These are phyloP conservation scores for Pomatostomus ruficeps DNA, from an alignment of 2,113 vertebrate genomes.

Conservation along the genomic window DNA sequence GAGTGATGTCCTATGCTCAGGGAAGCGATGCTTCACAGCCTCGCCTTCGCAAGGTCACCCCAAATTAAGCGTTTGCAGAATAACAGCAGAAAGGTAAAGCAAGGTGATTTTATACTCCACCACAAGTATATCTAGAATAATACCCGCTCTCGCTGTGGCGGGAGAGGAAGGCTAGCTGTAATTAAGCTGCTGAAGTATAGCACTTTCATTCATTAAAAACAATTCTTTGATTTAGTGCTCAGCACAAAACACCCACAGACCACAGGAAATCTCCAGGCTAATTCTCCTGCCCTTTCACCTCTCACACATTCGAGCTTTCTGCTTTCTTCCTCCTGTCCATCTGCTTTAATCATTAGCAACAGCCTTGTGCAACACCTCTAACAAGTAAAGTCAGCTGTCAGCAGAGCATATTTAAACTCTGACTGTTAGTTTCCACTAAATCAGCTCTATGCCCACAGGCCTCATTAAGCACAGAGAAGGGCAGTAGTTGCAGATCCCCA, in stretches of 20 bases:
- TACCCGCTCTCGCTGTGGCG: background rate
- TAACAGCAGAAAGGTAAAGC: background rate
- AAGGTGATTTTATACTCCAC: background rate
- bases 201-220: constrained; percentile 71
- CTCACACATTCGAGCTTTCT: constrained; percentile 79
- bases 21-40: rapidly evolving
- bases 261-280: constrained; percentile 78
- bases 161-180: constrained; percentile 50
- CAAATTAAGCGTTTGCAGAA: background rate
- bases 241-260: constrained; percentile 73
- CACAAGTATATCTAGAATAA: background rate
- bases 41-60: rapidly evolving
- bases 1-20: rapidly evolving
- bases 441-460: constrained; percentile 71
- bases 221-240: constrained; percentile 65
- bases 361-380: constrained; percentile 72
- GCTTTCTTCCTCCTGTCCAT: constrained; percentile 77
- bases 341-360: constrained; percentile 80
- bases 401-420: constrained; percentile 75
- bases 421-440: constrained; percentile 75
- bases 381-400: constrained; percentile 79
- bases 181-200: constrained; percentile 61
- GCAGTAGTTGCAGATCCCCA: constrained; percentile 41
- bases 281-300: constrained; percentile 79
- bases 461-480: constrained; percentile 71